Percentiles rank a stretch among this genome's conserved stretches.
Evolutionary conservation across 1,140 invertebrate species (phyloP).

Genomic region (Calliphora vicina): DNA sequence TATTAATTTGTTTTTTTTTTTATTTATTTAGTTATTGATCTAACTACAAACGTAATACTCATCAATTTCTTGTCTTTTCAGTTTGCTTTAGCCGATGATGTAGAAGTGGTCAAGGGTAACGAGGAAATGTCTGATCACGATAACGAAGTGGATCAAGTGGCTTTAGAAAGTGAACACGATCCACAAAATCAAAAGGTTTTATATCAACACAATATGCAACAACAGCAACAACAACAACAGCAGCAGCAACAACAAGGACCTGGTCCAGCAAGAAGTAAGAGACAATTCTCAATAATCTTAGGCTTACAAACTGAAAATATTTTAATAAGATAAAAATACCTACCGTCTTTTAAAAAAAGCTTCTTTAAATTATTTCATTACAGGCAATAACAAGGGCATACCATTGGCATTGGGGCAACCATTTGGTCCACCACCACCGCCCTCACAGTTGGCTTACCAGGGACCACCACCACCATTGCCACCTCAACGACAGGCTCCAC

Average conservation of each 20-base stretch:
- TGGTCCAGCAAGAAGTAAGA: constrained; percentile 60
- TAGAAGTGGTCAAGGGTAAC: constrained; percentile 69
- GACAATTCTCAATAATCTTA: not conserved
- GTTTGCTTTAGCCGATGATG: constrained; percentile 68
- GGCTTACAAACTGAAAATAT: not conserved
- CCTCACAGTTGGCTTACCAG: constrained; percentile 70
- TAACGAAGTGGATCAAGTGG: constrained; percentile 71
- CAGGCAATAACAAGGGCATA: constrained; percentile 58
- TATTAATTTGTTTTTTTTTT: no score
- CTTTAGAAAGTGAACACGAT: constrained; percentile 72
- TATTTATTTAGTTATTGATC: no score
- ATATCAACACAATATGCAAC: constrained; percentile 67
- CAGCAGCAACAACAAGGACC: constrained; percentile 60
- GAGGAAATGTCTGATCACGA: constrained; percentile 66
- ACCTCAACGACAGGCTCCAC: constrained; percentile 65
- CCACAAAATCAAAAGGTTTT: constrained; percentile 62
- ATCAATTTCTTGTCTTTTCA: constrained; percentile 57
- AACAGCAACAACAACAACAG: constrained; percentile 65
- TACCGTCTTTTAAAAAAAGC: not conserved
- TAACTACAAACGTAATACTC: no score
- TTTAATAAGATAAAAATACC: not conserved
- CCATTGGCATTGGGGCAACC: constrained; percentile 63
- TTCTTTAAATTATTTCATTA: constrained; percentile 12
- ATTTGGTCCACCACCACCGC: constrained; percentile 64
- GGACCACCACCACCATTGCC: constrained; percentile 73